A percentile compares a stretch with the other conserved stretches of the same genome.
Evolutionary conservation across 2,797 vertebrate genomes (phyloP).

Genomic region (Zalophus californianus): DNA sequence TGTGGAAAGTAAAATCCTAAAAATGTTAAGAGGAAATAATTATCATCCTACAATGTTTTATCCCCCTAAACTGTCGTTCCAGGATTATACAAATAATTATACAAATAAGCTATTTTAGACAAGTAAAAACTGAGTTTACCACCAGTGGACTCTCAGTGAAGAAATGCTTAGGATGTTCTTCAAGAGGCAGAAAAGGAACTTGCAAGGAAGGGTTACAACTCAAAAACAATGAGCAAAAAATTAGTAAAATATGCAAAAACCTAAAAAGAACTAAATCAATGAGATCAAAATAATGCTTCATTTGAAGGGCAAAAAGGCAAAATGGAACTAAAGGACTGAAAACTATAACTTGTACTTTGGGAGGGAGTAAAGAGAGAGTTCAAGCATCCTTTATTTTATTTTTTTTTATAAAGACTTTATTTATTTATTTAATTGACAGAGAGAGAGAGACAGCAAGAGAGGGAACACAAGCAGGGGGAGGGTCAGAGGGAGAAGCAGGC

Average conservation of each 20-base stretch:
- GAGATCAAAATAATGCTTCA: slow-evolving; percentile 5
- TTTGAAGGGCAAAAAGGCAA: not conserved
- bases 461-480: no score
- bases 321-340: slow-evolving; percentile 11
- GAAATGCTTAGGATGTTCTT: not conserved
- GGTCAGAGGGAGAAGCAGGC: no score
- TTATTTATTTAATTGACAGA: no score
- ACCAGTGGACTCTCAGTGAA: not conserved
- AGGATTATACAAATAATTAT: not conserved
- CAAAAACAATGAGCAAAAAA: slow-evolving; percentile 13
- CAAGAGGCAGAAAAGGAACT: not conserved
- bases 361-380: not conserved
- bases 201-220: not conserved
- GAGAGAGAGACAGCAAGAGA: no score
- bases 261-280: slow-evolving; percentile 4
- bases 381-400: not conserved
- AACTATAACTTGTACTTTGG: not conserved
- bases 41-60: not conserved
- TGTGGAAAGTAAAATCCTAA: slow-evolving; percentile 19
- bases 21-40: not conserved
- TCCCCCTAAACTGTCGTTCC: not conserved
- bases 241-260: not conserved
- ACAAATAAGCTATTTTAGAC: not conserved
- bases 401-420: no score
- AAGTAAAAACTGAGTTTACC: slow-evolving; percentile 26